Evolutionary conservation across 2,797 vertebrate genomes (phyloP), one percentile per base, ranked within the genome.

Genomic region (Prunella strophiata): DNA sequence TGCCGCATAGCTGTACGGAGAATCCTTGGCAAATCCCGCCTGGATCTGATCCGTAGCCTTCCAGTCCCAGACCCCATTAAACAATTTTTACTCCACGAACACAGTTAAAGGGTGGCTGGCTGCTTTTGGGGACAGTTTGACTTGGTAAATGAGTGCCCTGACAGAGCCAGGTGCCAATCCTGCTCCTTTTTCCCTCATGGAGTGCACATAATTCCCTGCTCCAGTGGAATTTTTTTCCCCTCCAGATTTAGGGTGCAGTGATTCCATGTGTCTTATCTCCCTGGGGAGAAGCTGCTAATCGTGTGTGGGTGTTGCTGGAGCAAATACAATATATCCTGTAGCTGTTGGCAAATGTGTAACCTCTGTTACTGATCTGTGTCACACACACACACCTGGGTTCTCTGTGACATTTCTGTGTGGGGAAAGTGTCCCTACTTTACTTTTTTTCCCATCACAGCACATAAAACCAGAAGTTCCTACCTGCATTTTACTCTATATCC

Each of bases 1-100:
- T 99, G 99, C 96, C 99, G 99, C 45, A 98, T 99, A 93, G 84
- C 97, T 40, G 98, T 99, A 57, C 98, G 99, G 73, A 98, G 97
- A 96, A 92, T 96, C 8, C 98, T 99, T 87, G 99, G 98, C 91
- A 99, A 99, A 96, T 72, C 88, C 47, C 98, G 98, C 10, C 98
- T 99, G 38, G 97, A 87, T 42, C 97, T 98, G 88, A 98, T 99
- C 76, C 96, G 97, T 12, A 97, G 92, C 7, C 98, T 99, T 95
- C 99, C 99, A 7, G 91, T 99, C 83, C 99, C 99, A 10, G 97
- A 98, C 54, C 97, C 98, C 57, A 94, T 99, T 90, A 98, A 98
- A 93, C 98, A 96, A 74, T 99, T 99, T 96, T 97, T 99, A 88
- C 98, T 99, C 68, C 98, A 99, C 15, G 96, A 98, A 85, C 97